Base-by-base conservation (phyloP, 2,113 vertebrate species). In the Platichthys flesus region DNA sequence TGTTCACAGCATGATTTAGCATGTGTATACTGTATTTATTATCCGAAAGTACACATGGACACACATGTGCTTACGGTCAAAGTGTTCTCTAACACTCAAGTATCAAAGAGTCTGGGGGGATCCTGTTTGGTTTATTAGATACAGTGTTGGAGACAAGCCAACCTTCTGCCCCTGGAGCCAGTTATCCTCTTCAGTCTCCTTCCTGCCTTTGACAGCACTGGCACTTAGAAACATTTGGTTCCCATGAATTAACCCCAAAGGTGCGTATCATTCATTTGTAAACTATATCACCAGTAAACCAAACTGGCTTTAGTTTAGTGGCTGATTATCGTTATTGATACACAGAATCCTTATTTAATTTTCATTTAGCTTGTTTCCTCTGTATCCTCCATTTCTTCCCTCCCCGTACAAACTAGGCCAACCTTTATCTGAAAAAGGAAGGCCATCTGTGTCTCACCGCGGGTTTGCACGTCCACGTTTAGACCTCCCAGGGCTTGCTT, bases 401-500 rank as follows among this genome's bases (percentile, higher is more conserved):
- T 55, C 23, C 14, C 16, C 47, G 26, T 65, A 18, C 51, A 72
- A 61, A 47, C 26, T 24, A 37, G 61, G 8, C 55, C 63, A 76
- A 71, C 28, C n/a, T 74, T 79, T 73, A 65, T 61, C 61, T 87
- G 35, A 58, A 76, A 72, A 76, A 14, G 18, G 31, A 15, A 63
- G 40, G n/a, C 45, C 52, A 58, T 81, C 78, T 83, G 69, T 85
- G 26, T 79, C 76, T 81, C 74, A 28, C 76, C 63, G 18, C 52
- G n/a, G 57, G 72, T 68, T 88, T 64, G 62, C 76, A 88, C 81
- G 67, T 80, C 31, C 5, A 26, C 80, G 67, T 81, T 78, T n/a
- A 66, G 76, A 90, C 81, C 78, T 82, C 89, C 85, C 83, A 81
- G 49, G 71, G 54, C 24, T 88, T 90, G 78, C 70, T 89, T 88